Percentiles rank a stretch among this genome's conserved stretches.
Evolutionary conservation across 2,797 vertebrate species (phyloP).

Genomic region (Lates japonicus): DNA sequence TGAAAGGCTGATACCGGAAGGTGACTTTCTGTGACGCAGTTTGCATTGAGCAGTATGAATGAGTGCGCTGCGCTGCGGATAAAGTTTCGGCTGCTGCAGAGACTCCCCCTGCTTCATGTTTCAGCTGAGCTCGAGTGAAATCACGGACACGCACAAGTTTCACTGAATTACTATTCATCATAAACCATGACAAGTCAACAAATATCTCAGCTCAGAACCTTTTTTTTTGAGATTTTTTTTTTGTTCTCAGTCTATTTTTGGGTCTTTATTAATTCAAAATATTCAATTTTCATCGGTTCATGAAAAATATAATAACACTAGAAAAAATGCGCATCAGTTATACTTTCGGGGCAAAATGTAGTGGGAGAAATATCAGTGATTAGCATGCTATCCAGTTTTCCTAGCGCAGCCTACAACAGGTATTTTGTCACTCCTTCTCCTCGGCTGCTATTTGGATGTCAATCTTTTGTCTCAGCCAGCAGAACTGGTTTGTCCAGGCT

Average conservation of each 20-base stretch:
- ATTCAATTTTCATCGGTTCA: background rate
- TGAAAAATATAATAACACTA: background rate
- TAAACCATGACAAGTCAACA: background rate
- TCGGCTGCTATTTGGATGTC: slow-evolving; percentile 71
- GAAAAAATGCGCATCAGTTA: background rate
- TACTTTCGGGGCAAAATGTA: background rate
- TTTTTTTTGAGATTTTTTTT: background rate
- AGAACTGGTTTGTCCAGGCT: slow-evolving; percentile 80
- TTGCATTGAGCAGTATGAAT: background rate
- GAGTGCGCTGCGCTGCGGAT: slow-evolving; percentile 41
- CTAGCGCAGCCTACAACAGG: slow-evolving; percentile 32
- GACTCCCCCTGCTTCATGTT: slow-evolving; percentile 52
- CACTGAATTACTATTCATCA: background rate
- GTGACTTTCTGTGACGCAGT: accelerated
- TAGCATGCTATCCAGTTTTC: slow-evolving; percentile 18
- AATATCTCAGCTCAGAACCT: background rate
- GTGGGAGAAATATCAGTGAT: background rate
- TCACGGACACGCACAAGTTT: slow-evolving; percentile 13
- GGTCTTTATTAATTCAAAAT: background rate
- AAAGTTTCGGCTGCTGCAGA: slow-evolving; percentile 64
- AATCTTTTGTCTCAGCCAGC: slow-evolving; percentile 81
- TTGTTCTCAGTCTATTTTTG: background rate
- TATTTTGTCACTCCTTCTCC: slow-evolving; percentile 75
- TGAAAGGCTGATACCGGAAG: slow-evolving; percentile 38
- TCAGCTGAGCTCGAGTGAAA: slow-evolving; percentile 36